Percentiles rank a stretch among this genome's conserved stretches.
These are phyloP conservation scores for Leucania comma DNA, from an alignment of 2,888 invertebrate genomes.

Conservation along the genomic window DNA sequence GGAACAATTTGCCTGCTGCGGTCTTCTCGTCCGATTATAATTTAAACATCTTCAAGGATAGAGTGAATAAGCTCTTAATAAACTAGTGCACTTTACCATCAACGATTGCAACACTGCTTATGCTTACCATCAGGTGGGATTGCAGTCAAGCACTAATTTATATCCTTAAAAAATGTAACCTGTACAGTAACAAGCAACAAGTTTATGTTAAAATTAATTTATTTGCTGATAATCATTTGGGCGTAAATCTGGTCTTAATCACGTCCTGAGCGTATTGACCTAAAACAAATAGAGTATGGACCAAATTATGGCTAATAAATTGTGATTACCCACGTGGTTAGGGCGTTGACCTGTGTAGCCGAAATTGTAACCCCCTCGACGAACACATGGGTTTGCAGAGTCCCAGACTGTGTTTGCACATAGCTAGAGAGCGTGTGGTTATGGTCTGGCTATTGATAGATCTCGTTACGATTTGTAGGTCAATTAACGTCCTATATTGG, in stretches of 20 bases:
- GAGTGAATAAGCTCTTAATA: no score
- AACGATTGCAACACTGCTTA: no score
- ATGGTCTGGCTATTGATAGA: constrained; percentile 41
- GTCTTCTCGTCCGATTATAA: no score
- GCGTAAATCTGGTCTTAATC: constrained; percentile 44
- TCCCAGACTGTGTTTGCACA: constrained; percentile 72
- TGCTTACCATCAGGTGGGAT: no score
- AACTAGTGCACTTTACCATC: no score
- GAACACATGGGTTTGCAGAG: constrained; percentile 73
- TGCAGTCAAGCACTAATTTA: no score
- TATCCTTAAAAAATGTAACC: no score
- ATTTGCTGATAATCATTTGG: constrained; percentile 31
- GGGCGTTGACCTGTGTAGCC: constrained; percentile 77
- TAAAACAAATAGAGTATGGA: constrained; percentile 59
- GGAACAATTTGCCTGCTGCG: no score
- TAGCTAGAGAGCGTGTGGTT: constrained; percentile 50
- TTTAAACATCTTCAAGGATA: no score
- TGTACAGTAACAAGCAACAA: neutral
- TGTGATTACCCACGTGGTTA: constrained; percentile 75
- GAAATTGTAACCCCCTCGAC: constrained; percentile 76
- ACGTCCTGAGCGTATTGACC: constrained; percentile 57
- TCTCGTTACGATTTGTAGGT: constrained; percentile 56
- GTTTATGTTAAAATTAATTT: constrained; percentile 35
- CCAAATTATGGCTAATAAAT: constrained; percentile 76
- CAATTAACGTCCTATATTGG: constrained; percentile 63